Evolutionary conservation across 2,888 invertebrate species (phyloP).

Genomic region (Chelonus formosanus): DNA sequence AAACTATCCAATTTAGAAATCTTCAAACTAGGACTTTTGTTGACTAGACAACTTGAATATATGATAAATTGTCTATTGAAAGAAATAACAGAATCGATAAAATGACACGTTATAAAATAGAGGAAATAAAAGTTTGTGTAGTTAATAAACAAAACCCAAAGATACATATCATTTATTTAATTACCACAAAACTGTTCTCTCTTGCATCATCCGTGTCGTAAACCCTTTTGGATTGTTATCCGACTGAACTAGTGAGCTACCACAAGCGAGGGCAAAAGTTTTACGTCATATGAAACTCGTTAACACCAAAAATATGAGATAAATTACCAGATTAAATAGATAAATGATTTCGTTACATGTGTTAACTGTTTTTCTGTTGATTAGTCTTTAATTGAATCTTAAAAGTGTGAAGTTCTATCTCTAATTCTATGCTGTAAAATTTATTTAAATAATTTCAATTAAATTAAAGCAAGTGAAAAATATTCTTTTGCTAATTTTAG

Average conservation of each 20-base stretch:
- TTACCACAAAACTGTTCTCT: constrained; percentile 34
- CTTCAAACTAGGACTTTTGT: no score
- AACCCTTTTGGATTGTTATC: constrained; percentile 32
- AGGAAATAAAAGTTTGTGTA: constrained; percentile 33
- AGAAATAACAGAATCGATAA: no score
- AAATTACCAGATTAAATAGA: constrained; percentile 11
- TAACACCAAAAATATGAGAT: constrained; percentile 25
- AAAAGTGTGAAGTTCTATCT: no score
- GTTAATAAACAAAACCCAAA: constrained; percentile 28
- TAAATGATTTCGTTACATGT: constrained; percentile 4
- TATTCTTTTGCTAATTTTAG: no score
- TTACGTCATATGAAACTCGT: constrained; percentile 26
- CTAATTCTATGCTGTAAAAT: no score
- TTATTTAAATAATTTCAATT: no score
- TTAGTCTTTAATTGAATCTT: no score
- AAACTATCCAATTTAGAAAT: no score
- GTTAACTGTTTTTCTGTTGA: background rate
- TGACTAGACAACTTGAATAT: no score
- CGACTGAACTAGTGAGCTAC: constrained; percentile 32
- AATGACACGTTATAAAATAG: background rate
- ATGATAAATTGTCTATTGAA: no score
- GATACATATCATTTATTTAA: constrained; percentile 43
- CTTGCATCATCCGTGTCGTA: constrained; percentile 26
- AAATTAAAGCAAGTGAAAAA: no score
- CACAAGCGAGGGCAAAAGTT: constrained; percentile 29